Base-by-base conservation (phyloP, 2,113 vertebrate species). In the Myrmecophaga tridactyla region DNA sequence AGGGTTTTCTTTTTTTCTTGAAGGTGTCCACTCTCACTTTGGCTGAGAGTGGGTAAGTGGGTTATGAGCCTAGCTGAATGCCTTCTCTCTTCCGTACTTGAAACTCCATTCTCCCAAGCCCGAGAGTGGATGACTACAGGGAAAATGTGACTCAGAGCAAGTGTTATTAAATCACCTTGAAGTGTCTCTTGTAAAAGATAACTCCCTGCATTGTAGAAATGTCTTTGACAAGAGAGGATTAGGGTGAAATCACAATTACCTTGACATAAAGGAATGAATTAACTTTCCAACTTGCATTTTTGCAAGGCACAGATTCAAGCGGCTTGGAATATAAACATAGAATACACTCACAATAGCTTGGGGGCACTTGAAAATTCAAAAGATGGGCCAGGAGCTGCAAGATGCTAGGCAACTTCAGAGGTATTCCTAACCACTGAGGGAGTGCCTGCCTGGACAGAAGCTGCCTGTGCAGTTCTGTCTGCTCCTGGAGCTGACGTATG, bases 101-200 rank as follows among this genome's bases (percentile, higher is more conserved):
- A 97, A 96, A 95, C 58, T 29, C 92, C 89, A 56, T 92, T 97
- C 95, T 96, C 56, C 90, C 48, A 41, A 63, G 85, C 94, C 87
- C 56, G 93, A 94, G 87, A 94, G 92, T 51, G 78, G 85, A 91
- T 89, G 96, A 94, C 96, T 96, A 72, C 90, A 80, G 89, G 96
- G 95, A 94, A 95, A 94, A 90, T 86, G 96, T 97, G 97, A 97
- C 92, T 97, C 97, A 96, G 80, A 78, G 90, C 89, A 95, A 96
- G 96, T 94, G 96, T 94, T 95, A 96, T 97, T 97, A 97, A 97
- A 97, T 95, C 97, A 97, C 97, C 97, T 96, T 97, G 96, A 97
- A 97, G 97, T 94, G 94, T 96, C 97, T 97, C 96, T 97, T 96
- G 95, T 97, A 94, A 94, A 97, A 95, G 97, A 97, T 97, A 97